Percentiles rank a stretch among this genome's conserved stretches.
phyloP scores from a whole-genome alignment of 2,888 invertebrate species.

The Epinotia bilunana region DNA sequence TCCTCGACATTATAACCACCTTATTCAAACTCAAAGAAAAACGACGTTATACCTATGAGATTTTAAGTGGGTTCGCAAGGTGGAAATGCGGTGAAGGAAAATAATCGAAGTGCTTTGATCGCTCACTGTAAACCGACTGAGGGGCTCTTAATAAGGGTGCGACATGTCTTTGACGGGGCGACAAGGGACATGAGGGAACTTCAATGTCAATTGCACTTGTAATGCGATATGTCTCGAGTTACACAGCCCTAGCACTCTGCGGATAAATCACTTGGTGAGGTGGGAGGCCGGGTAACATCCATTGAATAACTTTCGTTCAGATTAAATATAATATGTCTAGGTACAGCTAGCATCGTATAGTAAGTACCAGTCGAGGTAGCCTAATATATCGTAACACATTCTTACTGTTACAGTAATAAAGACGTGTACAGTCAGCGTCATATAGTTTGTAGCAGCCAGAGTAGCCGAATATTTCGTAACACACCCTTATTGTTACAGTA shows the following conservation, averaged over 20 bases:
- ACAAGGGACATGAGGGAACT: constrained; percentile 52
- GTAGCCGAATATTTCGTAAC: too few species aligned
- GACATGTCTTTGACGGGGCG: constrained; percentile 52
- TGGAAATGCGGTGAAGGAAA: constrained; percentile 46
- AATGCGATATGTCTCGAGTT: constrained; percentile 1
- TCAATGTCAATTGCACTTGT: constrained; percentile 51
- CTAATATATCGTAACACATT: too few species aligned
- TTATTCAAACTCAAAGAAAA: constrained; percentile 38
- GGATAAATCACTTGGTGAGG: background rate
- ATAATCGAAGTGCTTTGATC: constrained; percentile 51
- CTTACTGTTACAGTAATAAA: too few species aligned
- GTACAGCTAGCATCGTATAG: too few species aligned
- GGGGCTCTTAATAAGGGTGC: constrained; percentile 48
- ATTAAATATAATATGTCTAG: too few species aligned
- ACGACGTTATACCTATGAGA: constrained; percentile 40
- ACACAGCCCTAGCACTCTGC: background rate
- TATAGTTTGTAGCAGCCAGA: too few species aligned
- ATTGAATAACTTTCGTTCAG: background rate
- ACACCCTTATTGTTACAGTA: too few species aligned
- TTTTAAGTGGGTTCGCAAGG: constrained; percentile 44
- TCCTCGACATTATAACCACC: constrained; percentile 21
- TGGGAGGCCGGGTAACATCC: background rate
- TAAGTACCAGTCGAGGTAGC: too few species aligned
- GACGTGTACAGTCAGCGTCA: too few species aligned
- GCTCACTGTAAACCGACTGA: constrained; percentile 46